Base-by-base conservation (phyloP, 2,888 invertebrate species). In the Pachymerium ferrugineum region DNA sequence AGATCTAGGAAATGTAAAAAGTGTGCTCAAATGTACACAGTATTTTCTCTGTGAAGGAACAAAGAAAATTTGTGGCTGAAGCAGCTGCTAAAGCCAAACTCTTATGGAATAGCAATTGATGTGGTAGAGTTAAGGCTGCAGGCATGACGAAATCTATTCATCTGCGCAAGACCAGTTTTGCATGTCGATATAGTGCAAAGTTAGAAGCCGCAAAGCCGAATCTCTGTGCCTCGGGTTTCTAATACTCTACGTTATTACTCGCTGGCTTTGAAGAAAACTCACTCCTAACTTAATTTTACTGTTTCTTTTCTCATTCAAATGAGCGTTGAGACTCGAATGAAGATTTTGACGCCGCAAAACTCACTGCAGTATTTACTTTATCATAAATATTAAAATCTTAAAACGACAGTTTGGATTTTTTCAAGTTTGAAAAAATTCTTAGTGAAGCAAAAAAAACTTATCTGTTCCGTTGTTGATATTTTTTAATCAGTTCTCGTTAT, bases 271-370 rank as follows among this genome's bases (percentile, higher is more conserved):
- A 62, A 62, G 62, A 10, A 62, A 62, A 62, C 62, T 25, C 62
- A 62, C 25, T 62, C 28, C 62, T 62, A 62, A 62, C 62, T 62
- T 62, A 62, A 62, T 62, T 62, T 62, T 62, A 62, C 62, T 62
- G 62, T 62, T 62, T 62, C 62, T 62, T 62, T 62, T 62, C 62
- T 28, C 62, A 62, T 62, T 62, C 62, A 62, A 62, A 62, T 62
- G 62, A 62, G 62, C 28, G 62, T 62, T 62, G 62, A 62, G 62
- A 62, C 62, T 62, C 62, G 62, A 62, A 62, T 28, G 12, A 5
- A 25, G 62, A 14, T 28, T 62, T 47, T 47, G n/a, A n/a, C n/a
- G n/a, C n/a, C n/a, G n/a, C n/a, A n/a, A n/a, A n/a, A 47, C 33
- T 54, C 10, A 54, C 22, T 2, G n/a, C 54, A 25, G 54, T 25